Evolutionary conservation across 2,888 invertebrate genomes (phyloP), one percentile per base, ranked within the genome.

Genomic region (Actias luna): DNA sequence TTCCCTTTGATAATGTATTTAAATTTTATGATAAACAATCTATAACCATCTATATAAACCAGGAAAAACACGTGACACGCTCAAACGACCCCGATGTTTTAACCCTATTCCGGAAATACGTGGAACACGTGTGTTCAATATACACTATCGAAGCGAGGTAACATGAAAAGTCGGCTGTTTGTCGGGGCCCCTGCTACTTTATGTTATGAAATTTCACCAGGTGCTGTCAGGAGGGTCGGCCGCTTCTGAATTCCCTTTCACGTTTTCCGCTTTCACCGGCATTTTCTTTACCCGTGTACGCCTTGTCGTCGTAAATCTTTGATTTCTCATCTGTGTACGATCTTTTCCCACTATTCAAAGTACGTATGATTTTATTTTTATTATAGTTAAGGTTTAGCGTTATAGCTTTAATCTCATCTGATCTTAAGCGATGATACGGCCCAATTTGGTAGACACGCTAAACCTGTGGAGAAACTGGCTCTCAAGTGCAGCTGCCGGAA

Each of bases 131-230:
- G 46, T 25, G 7, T 14, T 50, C 46, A 50, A 50, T 50, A 25
- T 50, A 22, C 25, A 50, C 25, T 3, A 4, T 25, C 3, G 25
- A 12, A 50, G 16, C 46, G 46, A 50, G 46, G 25, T 18, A 50
- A 50, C 46, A 50, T 50, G 46, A 50, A 50, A 50, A 50, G 22
- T 50, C 46, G 46, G 25, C 10, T 25, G 46, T 50, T 50, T 25
- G 46, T 50, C 46, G 46, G 10, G 10, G 46, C 46, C 22, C n/a
- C 14, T 50, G 22, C 46, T 12, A 50, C 46, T 50, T 50, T 50
- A 50, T 50, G 22, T 50, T 50, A 50, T 50, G 46, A 50, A 50
- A 50, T 50, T 42, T 22, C 12, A 12, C 46, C 46, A 50, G 46
- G 46, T 50, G 46, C 25, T 50, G 46, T 50, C 46, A 50, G 25